Conservation (phyloP, 2,113 vertebrate genomes). For the Rattus norvegicus region DNA sequence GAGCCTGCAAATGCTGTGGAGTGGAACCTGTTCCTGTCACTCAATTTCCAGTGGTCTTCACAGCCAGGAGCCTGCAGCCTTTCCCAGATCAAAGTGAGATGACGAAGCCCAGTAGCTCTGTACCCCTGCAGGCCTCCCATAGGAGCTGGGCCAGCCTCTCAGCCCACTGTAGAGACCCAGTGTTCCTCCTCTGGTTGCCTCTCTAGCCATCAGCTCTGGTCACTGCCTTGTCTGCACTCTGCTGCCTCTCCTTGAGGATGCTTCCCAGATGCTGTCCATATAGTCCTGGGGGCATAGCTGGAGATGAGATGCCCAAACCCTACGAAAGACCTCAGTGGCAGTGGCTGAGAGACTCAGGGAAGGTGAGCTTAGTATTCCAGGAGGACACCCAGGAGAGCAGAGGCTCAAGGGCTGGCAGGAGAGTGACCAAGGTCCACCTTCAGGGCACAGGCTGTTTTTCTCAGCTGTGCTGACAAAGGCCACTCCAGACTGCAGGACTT, state of each 20-base stretch:
- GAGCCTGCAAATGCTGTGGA: background rate
- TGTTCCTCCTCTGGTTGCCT: background rate
- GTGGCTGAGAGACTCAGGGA: background rate
- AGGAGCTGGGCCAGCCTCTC: background rate
- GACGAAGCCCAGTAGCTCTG: background rate
- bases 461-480: slow-evolving; percentile 14
- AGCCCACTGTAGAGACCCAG: background rate
- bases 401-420: background rate
- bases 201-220: background rate
- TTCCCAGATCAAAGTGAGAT: slow-evolving; percentile 44
- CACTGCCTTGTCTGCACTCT: background rate
- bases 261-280: background rate
- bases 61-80: background rate
- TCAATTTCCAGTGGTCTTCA: slow-evolving; percentile 25
- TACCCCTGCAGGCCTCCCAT: background rate
- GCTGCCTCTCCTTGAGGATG: background rate
- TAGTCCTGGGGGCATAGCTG: background rate
- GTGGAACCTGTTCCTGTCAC: background rate
- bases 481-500: background rate
- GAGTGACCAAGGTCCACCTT: background rate
- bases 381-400: background rate
- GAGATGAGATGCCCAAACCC: background rate
- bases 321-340: background rate
- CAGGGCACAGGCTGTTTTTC: background rate
- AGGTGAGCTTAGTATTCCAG: slow-evolving; percentile 2